Conservation (phyloP, 2,797 vertebrate genomes). For the Typhlichthys eigenmanni region DNA sequence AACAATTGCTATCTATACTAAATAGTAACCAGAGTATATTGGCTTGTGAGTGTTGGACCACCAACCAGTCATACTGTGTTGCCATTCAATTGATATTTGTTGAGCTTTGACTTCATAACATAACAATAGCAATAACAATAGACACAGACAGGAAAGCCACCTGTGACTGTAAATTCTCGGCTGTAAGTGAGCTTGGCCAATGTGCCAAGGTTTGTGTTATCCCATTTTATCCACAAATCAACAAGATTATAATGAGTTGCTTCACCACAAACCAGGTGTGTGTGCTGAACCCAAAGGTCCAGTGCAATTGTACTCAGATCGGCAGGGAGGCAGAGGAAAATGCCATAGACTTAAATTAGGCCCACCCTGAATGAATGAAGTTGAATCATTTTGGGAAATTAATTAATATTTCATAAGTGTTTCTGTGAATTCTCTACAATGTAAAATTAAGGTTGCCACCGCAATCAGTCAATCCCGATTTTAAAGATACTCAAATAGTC, state of each 20-base stretch:
- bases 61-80: conserved; percentile 32
- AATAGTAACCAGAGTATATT: no score
- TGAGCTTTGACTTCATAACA: conserved; percentile 35
- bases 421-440: background rate
- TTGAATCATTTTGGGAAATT: background rate
- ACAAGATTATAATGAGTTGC: conserved; percentile 24
- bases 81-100: conserved; percentile 19
- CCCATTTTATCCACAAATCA: conserved; percentile 23
- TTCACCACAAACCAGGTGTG: conserved; percentile 10
- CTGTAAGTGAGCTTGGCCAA: conserved; percentile 6
- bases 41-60: background rate
- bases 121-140: conserved; percentile 29
- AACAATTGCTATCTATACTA: conserved; percentile 30
- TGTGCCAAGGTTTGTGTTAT: conserved; percentile 21
- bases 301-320: background rate
- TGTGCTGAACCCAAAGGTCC: conserved; percentile 19
- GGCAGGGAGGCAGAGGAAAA: no score
- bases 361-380: no score
- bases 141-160: conserved; percentile 25
- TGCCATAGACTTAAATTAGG: background rate
- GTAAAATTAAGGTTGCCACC: no score
- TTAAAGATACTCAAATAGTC: background rate
- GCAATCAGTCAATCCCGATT: no score
- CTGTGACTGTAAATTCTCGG: conserved; percentile 38
- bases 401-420: background rate